Conservation (phyloP, 2,797 vertebrate species). For the Sebastes cheni region DNA sequence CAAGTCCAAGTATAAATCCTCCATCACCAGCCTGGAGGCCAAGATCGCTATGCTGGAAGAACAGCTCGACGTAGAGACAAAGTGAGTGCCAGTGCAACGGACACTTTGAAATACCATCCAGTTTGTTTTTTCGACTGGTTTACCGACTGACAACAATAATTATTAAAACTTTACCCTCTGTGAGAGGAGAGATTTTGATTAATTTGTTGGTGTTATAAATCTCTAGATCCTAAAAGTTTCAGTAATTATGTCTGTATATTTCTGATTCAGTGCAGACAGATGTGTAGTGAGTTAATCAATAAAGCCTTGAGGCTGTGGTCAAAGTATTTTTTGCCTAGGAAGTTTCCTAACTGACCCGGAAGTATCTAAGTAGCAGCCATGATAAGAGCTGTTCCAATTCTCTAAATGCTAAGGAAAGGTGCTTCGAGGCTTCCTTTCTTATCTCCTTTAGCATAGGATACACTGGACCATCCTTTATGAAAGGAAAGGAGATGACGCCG, state of each 20-base stretch:
- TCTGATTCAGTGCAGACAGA: neutral
- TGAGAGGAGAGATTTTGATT: neutral
- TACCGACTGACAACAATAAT: neutral
- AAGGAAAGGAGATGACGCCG: too few relatives aligned
- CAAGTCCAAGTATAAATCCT: slow-evolving; percentile 93
- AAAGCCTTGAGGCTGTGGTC: neutral
- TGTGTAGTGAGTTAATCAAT: neutral
- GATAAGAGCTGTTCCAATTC: too few relatives aligned
- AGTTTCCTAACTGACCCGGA: too few relatives aligned
- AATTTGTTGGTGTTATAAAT: neutral
- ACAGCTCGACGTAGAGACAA: slow-evolving; percentile 91
- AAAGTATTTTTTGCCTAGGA: too few relatives aligned
- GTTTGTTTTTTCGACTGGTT: neutral
- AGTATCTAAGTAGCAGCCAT: too few relatives aligned
- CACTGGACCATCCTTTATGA: too few relatives aligned
- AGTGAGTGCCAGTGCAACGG: slow-evolving; percentile 76
- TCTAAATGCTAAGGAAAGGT: too few relatives aligned
- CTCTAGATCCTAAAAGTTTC: neutral
- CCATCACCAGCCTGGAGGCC: slow-evolving; percentile 87
- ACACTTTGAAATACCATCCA: neutral
- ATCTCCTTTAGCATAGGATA: too few relatives aligned
- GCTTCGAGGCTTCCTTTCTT: too few relatives aligned
- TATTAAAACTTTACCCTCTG: neutral
- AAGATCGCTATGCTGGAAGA: slow-evolving; percentile 93
- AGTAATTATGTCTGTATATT: neutral